phyloP scores from a whole-genome alignment of 2,113 vertebrate species.

The Hippocampus barbouri region DNA sequence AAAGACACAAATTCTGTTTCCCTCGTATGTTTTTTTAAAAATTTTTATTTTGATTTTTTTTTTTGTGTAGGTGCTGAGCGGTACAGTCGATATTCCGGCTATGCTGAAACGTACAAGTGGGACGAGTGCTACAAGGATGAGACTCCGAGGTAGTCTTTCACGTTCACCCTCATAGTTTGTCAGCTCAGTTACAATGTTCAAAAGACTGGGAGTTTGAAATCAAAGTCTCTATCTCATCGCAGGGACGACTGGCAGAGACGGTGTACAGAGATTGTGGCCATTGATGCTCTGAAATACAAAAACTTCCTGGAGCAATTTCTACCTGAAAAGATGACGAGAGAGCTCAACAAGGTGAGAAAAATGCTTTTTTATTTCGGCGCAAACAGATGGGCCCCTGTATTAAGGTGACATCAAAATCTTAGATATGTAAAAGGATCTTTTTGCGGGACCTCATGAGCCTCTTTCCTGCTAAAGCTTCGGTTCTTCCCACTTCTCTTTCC shows the following conservation, averaged over 20 bases:
- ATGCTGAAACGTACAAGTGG: constrained; percentile 89
- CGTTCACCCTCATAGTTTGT: background rate
- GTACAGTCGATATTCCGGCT: constrained; percentile 94
- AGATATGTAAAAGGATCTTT: background rate
- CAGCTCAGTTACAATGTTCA: background rate
- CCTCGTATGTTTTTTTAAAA: background rate
- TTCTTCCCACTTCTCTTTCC: constrained; percentile 8
- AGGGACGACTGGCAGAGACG: constrained; percentile 92
- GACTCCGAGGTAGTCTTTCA: constrained; percentile 54
- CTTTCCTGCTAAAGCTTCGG: background rate
- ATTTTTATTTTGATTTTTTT: background rate
- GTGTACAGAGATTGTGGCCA: constrained; percentile 92
- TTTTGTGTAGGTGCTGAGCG: constrained; percentile 83
- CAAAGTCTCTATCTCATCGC: background rate
- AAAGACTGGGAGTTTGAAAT: background rate
- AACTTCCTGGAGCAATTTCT: constrained; percentile 90
- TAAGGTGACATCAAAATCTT: background rate
- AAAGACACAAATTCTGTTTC: background rate
- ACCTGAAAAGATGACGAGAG: constrained; percentile 88
- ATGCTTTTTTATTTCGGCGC: background rate
- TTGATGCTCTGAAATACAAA: constrained; percentile 89
- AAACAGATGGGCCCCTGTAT: constrained; percentile 1
- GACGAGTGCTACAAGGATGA: constrained; percentile 45
- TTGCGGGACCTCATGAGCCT: no score
- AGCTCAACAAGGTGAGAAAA: constrained; percentile 90